Evolutionary conservation across 2,888 invertebrate species (phyloP).

Genomic region (Cepaea hortensis): DNA sequence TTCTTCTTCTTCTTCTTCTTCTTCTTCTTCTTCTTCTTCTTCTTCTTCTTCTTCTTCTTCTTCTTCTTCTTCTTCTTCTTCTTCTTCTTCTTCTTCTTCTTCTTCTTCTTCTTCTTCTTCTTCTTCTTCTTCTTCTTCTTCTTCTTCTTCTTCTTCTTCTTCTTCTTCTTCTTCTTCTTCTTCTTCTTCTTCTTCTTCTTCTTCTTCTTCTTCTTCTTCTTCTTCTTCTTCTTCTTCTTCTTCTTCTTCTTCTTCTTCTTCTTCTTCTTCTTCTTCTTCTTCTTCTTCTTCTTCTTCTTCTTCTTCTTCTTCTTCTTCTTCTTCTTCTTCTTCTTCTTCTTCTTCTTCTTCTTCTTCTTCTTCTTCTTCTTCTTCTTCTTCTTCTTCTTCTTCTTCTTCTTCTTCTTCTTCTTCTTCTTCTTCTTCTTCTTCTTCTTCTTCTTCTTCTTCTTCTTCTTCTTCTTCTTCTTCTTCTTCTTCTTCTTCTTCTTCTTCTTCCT

Average conservation of each 20-base stretch:
- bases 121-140: background rate
- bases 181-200: background rate
- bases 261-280: background rate
- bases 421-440: background rate
- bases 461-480: background rate
- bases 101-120: background rate
- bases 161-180: background rate
- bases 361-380: constrained; percentile 16
- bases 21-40: background rate
- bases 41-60: background rate
- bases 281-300: background rate
- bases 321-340: background rate
- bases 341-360: background rate
- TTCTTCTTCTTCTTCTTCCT: background rate
- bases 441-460: background rate
- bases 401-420: constrained; percentile 15
- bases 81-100: background rate
- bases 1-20: background rate
- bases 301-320: background rate
- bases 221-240: background rate
- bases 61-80: background rate
- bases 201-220: too few species aligned
- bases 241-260: background rate
- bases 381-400: constrained; percentile 17
- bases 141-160: background rate